Evolutionary conservation across 2,888 invertebrate species (phyloP).

Genomic region (Nemotelus pantherinus): DNA sequence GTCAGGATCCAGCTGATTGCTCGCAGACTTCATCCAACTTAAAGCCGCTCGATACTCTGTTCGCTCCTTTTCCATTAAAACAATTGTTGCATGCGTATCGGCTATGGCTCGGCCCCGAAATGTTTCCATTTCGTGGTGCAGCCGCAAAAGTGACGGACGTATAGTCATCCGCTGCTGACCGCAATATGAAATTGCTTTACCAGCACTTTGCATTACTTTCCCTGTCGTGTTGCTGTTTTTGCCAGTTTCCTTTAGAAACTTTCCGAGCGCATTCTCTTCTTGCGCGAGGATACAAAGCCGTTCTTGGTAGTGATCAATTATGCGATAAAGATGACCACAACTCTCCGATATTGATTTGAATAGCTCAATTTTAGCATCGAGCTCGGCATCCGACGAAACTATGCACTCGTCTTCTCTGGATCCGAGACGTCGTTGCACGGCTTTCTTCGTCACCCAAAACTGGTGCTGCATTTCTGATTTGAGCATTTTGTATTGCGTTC

Average conservation of each 20-base stretch:
- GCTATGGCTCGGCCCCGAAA: conserved; percentile 93
- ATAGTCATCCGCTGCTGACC: conserved; percentile 92
- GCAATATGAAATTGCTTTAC: conserved; percentile 88
- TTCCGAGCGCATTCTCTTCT: conserved; percentile 93
- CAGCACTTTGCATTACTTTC: conserved; percentile 81
- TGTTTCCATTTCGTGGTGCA: conserved; percentile 91
- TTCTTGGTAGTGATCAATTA: conserved; percentile 94
- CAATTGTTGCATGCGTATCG: conserved; percentile 90
- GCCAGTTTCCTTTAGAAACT: conserved; percentile 93
- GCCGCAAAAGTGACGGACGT: conserved; percentile 83
- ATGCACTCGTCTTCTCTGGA: conserved; percentile 94
- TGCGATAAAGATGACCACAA: conserved; percentile 84
- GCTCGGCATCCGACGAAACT: conserved; percentile 93
- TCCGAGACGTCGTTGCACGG: conserved; percentile 90
- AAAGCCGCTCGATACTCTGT: conserved; percentile 94
- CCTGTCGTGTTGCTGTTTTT: conserved; percentile 88
- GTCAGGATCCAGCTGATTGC: conserved; percentile 95
- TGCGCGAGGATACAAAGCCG: conserved; percentile 90
- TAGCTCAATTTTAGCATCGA: conserved; percentile 95
- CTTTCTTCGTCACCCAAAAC: conserved; percentile 98
- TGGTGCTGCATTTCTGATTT: conserved; percentile 86
- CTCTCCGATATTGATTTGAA: conserved; percentile 93
- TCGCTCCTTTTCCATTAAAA: conserved; percentile 93
- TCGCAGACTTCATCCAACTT: conserved; percentile 99
- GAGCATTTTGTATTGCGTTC: conserved; percentile 56